Evolutionary conservation across 2,797 vertebrate species (phyloP).

Genomic region (Alexandromys oeconomus): DNA sequence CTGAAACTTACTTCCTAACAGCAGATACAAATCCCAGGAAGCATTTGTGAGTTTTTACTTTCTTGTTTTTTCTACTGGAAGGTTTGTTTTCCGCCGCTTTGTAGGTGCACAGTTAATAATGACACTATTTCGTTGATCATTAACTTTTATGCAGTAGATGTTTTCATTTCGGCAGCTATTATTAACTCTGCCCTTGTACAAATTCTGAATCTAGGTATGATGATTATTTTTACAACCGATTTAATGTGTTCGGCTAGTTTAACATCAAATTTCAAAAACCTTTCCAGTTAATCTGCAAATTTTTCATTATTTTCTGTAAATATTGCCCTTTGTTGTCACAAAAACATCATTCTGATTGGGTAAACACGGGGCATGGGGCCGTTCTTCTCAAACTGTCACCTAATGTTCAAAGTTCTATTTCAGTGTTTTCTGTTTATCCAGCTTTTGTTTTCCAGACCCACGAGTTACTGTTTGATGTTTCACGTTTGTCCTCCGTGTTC

Average conservation of each 20-base stretch:
- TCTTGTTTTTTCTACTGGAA: slow-evolving; percentile 19
- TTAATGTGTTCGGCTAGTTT: slow-evolving; percentile 29
- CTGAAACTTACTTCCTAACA: not conserved
- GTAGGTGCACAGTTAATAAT: not conserved
- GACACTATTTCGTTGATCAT: too few species aligned
- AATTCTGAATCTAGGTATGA: not conserved
- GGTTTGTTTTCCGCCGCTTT: slow-evolving; percentile 31
- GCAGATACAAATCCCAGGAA: slow-evolving; percentile 20
- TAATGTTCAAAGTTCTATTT: not conserved
- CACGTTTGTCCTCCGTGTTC: not conserved
- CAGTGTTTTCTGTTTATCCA: slow-evolving; percentile 1
- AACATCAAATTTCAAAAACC: slow-evolving; percentile 56
- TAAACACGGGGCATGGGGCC: slow-evolving; percentile 59
- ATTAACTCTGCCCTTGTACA: not conserved
- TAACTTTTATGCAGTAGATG: not conserved
- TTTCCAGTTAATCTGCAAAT: slow-evolving; percentile 62
- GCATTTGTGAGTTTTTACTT: not conserved
- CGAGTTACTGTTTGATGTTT: not conserved
- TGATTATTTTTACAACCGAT: slow-evolving; percentile 9
- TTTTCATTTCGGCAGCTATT: slow-evolving; percentile 39
- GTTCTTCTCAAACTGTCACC: slow-evolving; percentile 27
- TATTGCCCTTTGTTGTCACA: slow-evolving; percentile 59
- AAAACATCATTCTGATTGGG: slow-evolving; percentile 42
- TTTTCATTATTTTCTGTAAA: slow-evolving; percentile 80
- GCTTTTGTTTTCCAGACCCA: not conserved